phyloP scores from a whole-genome alignment of 1,140 invertebrate genomes.

The Pseudoatta argentina region DNA sequence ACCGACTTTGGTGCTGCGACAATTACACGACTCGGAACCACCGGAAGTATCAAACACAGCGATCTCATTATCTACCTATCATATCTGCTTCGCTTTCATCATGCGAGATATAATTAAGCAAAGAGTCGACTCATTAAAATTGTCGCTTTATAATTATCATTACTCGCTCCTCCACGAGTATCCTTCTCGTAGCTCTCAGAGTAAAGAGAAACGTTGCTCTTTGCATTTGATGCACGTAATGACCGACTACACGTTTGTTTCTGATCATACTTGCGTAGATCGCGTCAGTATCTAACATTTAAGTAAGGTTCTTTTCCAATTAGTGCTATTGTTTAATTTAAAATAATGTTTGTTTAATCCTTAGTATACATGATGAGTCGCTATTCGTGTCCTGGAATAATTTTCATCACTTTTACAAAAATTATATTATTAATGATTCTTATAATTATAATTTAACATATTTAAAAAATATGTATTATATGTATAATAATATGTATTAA shows the following conservation, averaged over 20 bases:
- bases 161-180: constrained; percentile 23
- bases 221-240: not conserved
- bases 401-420: too few relatives aligned
- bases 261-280: not conserved
- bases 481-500: too few relatives aligned
- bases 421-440: too few relatives aligned
- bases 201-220: constrained; percentile 46
- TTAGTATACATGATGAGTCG: too few relatives aligned
- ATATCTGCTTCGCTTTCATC: not conserved
- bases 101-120: constrained; percentile 63
- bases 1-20: constrained; percentile 13
- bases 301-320: not conserved
- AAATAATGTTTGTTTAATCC: not conserved
- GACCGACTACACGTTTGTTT: not conserved
- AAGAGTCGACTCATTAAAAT: constrained; percentile 75
- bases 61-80: constrained; percentile 65
- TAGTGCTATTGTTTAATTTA: not conserved
- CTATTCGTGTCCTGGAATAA: too few relatives aligned
- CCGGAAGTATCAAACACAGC: constrained; percentile 26
- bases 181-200: not conserved
- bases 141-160: constrained; percentile 70
- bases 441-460: too few relatives aligned
- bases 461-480: too few relatives aligned
- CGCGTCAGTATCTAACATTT: not conserved
- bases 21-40: not conserved